Evolutionary conservation across 2,113 vertebrate genomes (phyloP), one percentile per base, ranked within the genome.

Genomic region (Sarotherodon lohbergeri): DNA sequence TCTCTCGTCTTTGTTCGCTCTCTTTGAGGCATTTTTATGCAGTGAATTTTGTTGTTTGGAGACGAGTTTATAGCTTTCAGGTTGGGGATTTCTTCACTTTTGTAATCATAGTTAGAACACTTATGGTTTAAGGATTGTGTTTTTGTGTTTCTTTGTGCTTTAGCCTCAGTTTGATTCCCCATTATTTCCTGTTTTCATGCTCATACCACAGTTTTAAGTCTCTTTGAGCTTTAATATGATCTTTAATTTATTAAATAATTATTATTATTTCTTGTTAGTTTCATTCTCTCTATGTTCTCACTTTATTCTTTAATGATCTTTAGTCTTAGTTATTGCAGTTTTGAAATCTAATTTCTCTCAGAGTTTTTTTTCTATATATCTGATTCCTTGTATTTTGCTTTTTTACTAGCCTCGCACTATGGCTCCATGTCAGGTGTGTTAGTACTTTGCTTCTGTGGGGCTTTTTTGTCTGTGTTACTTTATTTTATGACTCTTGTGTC

Each of bases 41-140:
- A 0, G 5, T 24, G n/a, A 24, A 0, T 9, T 43, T 71, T 46
- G 22, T 46, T 16, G 22, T 71, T 27, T 6, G n/a, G 36, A 68
- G 34, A n/a, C 2, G 0, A 14, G n/a, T 24, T 71, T 27, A 4
- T 71, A 71, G 1, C 22, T 10, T 24, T 43, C n/a, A 6, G n/a
- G 36, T 24, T 68, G 63, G 7, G 12, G n/a, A 22, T 71, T 43
- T 71, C 39, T 43, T 46, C 1, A 1, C 22, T 4, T 71, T 43
- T 43, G 63, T 41, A 71, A 41, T 71, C 12, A 9, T 41, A 9
- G 36, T 24, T 68, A 0, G 12, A 43, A 71, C n/a, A 24, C 39
- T 68, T 41, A 0, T 3, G n/a, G 39, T 71, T 71, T 46, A 0
- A 73, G 39, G n/a, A 46, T 46, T 14, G 24, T 13, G n/a, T 71